phyloP scores from a whole-genome alignment of 2,888 invertebrate species.

The Apodemia duryi region DNA sequence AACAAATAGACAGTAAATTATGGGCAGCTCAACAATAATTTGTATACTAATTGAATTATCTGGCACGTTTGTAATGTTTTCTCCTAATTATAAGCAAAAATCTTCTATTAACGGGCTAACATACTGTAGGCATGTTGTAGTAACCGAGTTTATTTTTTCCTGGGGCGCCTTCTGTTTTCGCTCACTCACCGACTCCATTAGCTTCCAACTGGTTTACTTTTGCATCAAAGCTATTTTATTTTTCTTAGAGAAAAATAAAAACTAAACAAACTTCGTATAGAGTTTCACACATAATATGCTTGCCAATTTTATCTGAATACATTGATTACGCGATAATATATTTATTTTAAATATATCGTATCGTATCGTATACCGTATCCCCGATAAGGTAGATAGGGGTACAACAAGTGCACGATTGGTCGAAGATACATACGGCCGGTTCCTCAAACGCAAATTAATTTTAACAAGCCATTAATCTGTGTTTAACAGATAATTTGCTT shows the following conservation, averaged over 20 bases:
- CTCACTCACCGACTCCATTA: conserved; percentile 78
- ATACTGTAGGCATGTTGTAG: conserved; percentile 29
- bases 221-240: conserved; percentile 47
- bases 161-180: conserved; percentile 64
- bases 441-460: no score
- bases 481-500: no score
- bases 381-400: no score
- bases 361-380: no score
- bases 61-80: conserved; percentile 20
- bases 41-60: conserved; percentile 27
- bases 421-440: no score
- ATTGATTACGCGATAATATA: not conserved
- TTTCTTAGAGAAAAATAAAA: conserved; percentile 34
- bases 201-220: conserved; percentile 59
- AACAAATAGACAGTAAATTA: conserved; percentile 4
- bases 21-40: conserved; percentile 16
- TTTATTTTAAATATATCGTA: no score
- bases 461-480: no score
- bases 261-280: conserved; percentile 33
- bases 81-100: conserved; percentile 27
- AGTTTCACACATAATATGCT: conserved; percentile 24
- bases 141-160: conserved; percentile 48
- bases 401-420: no score
- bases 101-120: conserved; percentile 31
- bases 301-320: not conserved